Base-by-base conservation (phyloP, 2,113 vertebrate species). In the Morone chrysops region DNA sequence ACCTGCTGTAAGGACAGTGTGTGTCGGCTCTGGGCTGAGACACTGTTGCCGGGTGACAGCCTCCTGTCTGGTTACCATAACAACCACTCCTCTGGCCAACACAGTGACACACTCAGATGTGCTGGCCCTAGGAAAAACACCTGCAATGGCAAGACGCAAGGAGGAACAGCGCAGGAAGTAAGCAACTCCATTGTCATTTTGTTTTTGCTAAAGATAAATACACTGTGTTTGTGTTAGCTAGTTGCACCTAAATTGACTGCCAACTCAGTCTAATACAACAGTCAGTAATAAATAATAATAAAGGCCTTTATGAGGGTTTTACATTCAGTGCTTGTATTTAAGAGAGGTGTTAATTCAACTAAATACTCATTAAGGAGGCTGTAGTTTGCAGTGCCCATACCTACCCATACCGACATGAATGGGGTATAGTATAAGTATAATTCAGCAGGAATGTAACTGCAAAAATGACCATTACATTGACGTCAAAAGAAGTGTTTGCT, bases 1-100 rank as follows among this genome's bases (percentile, higher is more conserved):
- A 99, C 98, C 83, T 98, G 97, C 94, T 99, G 98, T 93, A 99
- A 99, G 91, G 98, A 99, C 96, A 99, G 96, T 18, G 96, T 99
- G 59, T 99, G 98, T 92, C 97, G 98, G 31, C 95, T 99, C 43
- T 99, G 98, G 98, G 96, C 97, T 72, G 98, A 99, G 92, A 99
- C 98, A 2, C 93, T 99, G 87, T 94, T 99, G 94, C 98, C 98
- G 22, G 97, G 97, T 83, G 98, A 99, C 91, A 96, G 95, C 86
- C 94, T 98, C 43, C 93, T 98, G 2, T 97, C 95, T 0, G 96
- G 96, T 85, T 93, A 94, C 90, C 94, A 95, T 84, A 94, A 87
- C 86, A 96, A 81, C 91, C 92, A 93, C 17, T 90, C 90, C 90
- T 92, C 89, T 79, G 82, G 61, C 56, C 94, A 83, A 31, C 83